Percentiles rank a stretch among this genome's conserved stretches.
Evolutionary conservation across 2,113 vertebrate species (phyloP).

Genomic region (Siphamia tubifer): DNA sequence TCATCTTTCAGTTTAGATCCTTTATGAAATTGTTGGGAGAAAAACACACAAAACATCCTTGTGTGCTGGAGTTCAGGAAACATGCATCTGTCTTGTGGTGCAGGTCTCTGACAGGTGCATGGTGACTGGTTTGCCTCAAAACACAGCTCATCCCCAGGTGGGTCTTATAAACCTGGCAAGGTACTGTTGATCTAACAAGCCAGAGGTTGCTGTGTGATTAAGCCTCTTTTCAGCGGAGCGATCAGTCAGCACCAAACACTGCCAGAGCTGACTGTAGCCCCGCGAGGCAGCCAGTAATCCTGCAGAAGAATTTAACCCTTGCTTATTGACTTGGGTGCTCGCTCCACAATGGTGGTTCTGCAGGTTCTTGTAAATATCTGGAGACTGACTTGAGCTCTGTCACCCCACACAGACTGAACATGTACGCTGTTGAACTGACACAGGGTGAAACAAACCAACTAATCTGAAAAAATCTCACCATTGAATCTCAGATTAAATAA

Average conservation of each 20-base stretch:
- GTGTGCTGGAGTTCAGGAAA: constrained; percentile 22
- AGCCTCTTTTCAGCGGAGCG: constrained; percentile 74
- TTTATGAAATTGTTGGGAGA: constrained; percentile 14
- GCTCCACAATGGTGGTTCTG: neutral
- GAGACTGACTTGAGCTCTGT: constrained; percentile 24
- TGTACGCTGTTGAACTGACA: neutral
- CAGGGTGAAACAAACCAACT: constrained; percentile 51
- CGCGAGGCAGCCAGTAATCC: constrained; percentile 70
- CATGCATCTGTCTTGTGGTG: constrained; percentile 9
- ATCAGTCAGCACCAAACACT: constrained; percentile 75
- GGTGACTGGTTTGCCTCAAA: constrained; percentile 52
- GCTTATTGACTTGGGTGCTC: constrained; percentile 38
- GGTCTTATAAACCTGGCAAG: constrained; percentile 61
- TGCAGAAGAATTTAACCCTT: constrained; percentile 74
- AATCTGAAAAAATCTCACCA: constrained; percentile 48
- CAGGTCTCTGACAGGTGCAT: constrained; percentile 55
- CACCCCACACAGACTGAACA: constrained; percentile 17
- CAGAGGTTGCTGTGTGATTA: constrained; percentile 80
- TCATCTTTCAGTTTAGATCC: constrained; percentile 26
- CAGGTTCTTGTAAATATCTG: constrained; percentile 16
- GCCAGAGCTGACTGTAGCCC: constrained; percentile 61
- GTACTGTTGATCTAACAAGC: constrained; percentile 76
- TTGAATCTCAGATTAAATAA: constrained; percentile 14
- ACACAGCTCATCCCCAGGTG: constrained; percentile 68
- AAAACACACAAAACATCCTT: constrained; percentile 2